Conservation (phyloP, 2,888 invertebrate genomes). For the Cactoblastis cactorum region DNA sequence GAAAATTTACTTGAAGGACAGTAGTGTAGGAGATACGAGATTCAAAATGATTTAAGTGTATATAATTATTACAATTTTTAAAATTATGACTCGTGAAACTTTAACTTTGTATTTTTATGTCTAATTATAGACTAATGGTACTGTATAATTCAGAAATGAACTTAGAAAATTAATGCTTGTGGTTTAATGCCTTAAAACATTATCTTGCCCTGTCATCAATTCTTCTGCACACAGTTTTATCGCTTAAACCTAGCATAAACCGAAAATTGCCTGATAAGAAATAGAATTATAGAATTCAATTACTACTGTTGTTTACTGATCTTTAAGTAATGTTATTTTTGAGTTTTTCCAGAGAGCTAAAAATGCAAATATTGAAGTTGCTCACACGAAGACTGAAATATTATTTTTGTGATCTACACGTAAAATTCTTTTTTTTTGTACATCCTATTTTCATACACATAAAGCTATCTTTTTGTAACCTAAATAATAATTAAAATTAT, state of each 20-base stretch:
- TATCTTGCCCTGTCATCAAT: conserved; percentile 3
- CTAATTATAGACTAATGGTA: conserved; percentile 25
- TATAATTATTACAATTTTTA: conserved; percentile 39
- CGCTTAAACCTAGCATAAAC: conserved; percentile 36
- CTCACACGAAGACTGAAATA: too few relatives aligned
- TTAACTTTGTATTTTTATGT: conserved; percentile 29
- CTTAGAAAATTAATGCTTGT: conserved; percentile 38
- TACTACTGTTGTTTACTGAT: conserved; percentile 6
- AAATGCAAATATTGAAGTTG: too few relatives aligned
- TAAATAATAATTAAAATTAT: too few relatives aligned
- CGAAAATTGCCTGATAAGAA: conserved; percentile 40
- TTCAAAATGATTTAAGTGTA: conserved; percentile 37
- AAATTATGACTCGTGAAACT: conserved; percentile 38
- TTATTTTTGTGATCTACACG: too few relatives aligned
- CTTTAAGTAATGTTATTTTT: background rate
- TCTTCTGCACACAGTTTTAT: conserved; percentile 6
- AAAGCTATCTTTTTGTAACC: too few relatives aligned
- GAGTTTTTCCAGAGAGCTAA: too few relatives aligned
- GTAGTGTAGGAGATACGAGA: conserved; percentile 31
- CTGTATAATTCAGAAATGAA: conserved; percentile 66
- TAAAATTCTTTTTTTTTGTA: too few relatives aligned
- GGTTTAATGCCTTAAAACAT: conserved; percentile 13
- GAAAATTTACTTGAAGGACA: conserved; percentile 28
- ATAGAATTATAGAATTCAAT: conserved; percentile 32
- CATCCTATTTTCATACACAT: too few relatives aligned